These are phyloP conservation scores for Nyctalus aviator DNA, from an alignment of 2,797 vertebrate species.

Conservation along the genomic window DNA sequence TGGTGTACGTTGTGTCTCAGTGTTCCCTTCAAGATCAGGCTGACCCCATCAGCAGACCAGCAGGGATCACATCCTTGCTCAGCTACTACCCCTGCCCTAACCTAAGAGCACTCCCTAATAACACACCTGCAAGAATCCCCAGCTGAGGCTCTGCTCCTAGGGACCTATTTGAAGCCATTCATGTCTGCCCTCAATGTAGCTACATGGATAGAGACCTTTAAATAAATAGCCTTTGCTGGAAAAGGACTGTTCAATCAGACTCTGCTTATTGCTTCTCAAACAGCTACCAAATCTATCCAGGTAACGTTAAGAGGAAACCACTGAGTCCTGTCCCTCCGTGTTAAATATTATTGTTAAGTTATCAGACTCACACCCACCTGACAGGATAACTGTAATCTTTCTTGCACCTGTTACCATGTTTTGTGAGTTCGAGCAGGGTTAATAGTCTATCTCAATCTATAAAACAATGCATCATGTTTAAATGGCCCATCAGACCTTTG, in stretches of 20 bases:
- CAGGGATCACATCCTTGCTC: background rate
- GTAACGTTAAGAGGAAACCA: background rate
- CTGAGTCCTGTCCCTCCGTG: background rate
- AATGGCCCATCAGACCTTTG: background rate
- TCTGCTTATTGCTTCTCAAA: background rate
- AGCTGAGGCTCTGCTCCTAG: background rate
- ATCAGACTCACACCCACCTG: background rate
- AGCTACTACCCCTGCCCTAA: background rate
- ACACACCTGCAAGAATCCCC: background rate
- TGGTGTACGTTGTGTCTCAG: background rate
- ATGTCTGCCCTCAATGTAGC: background rate
- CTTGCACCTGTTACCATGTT: background rate
- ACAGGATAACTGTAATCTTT: background rate
- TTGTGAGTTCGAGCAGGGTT: background rate
- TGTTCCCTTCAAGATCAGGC: background rate
- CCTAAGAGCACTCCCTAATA: background rate
- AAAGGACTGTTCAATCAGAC: background rate
- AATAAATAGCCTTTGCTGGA: background rate
- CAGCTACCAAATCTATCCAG: background rate
- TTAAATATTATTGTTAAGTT: background rate
- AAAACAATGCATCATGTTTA: background rate
- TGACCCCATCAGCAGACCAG: background rate
- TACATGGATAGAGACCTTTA: background rate
- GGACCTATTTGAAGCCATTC: background rate
- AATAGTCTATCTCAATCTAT: slow-evolving; percentile 7